Base-by-base conservation (phyloP, 2,113 vertebrate species). In the Albula glossodonta region DNA sequence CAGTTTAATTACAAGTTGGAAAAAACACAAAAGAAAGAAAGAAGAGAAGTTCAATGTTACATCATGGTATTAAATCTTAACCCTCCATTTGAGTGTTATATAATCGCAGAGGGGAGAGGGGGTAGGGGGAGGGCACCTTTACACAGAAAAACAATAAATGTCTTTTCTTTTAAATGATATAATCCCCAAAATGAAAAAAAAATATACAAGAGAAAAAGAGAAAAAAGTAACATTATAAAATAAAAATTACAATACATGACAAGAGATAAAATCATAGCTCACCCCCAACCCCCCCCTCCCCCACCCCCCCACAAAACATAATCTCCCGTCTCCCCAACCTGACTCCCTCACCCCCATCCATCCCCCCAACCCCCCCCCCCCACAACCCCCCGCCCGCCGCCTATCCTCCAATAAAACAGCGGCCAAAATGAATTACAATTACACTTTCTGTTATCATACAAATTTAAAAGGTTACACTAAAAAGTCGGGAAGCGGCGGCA, bases 1-100 rank as follows among this genome's bases (percentile, higher is more conserved):
- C 94, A 95, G 90, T 93, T 93, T 95, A 95, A 95, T 95, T 95
- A 95, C 94, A 95, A 94, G 92, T 94, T 93, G 93, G 87, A 91
- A 91, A 93, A 90, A 91, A 90, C 87, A 88, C 89, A 92, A 90
- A 90, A 93, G 88, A 95, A 91, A 86, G 87, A 85, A 90, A 93
- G 90, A 88, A 88, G 90, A 92, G 90, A 92, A 93, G 56, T 92
- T 90, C 90, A 94, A 94, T 92, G 92, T 96, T 95, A 96, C 94
- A 94, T 93, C 93, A 94, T 93, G 92, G 94, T 93, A 93, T 95
- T 94, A 94, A 93, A 91, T 92, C 91, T 92, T 87, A 88, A 91
- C 90, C 90, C 93, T 92, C 91, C 90, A 86, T 91, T 87, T 85
- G 92, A 94, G 91, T 94, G 93, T 93, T 93, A 94, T 78, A 91